These are phyloP conservation scores for Elymnias hypermnestra DNA, from an alignment of 1,140 invertebrate genomes.

Conservation along the genomic window DNA sequence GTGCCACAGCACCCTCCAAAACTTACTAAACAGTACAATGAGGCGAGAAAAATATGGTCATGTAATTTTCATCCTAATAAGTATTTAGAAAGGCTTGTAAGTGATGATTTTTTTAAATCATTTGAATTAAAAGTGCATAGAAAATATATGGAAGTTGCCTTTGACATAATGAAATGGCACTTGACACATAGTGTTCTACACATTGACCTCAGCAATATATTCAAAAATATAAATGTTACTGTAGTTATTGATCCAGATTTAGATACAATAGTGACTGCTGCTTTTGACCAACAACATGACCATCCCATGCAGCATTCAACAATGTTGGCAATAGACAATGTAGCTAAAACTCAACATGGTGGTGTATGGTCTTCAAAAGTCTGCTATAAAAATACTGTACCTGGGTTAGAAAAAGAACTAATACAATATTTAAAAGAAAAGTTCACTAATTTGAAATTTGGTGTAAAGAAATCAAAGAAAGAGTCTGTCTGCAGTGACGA, in stretches of 20 bases:
- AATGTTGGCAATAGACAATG: slow-evolving; percentile 91
- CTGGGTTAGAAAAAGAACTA: slow-evolving; percentile 20
- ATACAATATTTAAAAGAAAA: slow-evolving; percentile 42
- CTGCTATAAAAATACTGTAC: slow-evolving; percentile 13
- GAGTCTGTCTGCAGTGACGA: slow-evolving; percentile 23
- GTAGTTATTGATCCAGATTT: slow-evolving; percentile 82
- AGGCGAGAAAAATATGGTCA: slow-evolving; percentile 84
- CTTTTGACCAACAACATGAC: slow-evolving; percentile 76
- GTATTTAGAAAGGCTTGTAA: slow-evolving; percentile 80
- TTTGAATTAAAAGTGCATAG: slow-evolving; percentile 78
- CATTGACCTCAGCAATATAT: slow-evolving; percentile 23
- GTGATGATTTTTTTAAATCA: slow-evolving; percentile 79
- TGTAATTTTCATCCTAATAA: slow-evolving; percentile 89
- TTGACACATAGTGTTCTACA: slow-evolving; percentile 17
- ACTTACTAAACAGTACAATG: slow-evolving; percentile 82
- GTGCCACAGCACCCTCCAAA: slow-evolving; percentile 80
- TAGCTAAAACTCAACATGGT: slow-evolving; percentile 88
- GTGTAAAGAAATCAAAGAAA: slow-evolving; percentile 34
- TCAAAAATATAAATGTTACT: slow-evolving; percentile 66
- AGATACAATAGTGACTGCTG: slow-evolving; percentile 80
- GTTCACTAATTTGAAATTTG: slow-evolving; percentile 38
- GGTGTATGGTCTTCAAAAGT: slow-evolving; percentile 80
- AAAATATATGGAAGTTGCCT: slow-evolving; percentile 78
- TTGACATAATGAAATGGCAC: slow-evolving; percentile 74
- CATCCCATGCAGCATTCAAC: slow-evolving; percentile 90